Base-by-base conservation (phyloP, 23 tunicate genomes). In the Styela clava region DNA sequence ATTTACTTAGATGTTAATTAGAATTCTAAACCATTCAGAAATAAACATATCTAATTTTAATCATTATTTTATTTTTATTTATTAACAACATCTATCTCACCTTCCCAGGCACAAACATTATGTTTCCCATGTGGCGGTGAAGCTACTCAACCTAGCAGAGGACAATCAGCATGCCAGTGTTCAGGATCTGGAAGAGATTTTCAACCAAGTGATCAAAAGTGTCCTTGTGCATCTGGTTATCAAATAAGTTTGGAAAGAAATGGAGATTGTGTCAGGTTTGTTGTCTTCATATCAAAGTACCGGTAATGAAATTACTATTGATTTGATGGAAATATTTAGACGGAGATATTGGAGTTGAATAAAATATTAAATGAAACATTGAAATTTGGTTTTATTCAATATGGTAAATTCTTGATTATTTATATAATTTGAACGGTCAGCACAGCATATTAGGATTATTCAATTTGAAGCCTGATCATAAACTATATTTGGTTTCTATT, bases 211-310 rank as follows among this genome's bases (percentile, higher is more conserved):
- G 99, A 95, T 64, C 88, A 79, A 1, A 85, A 91, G 37, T 95
- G 99, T 90, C 95, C 95, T 16, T 95, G 99, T 77, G 95, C 95
- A 2, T 36, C 90, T 56, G 99, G 99, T 0, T 95, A 95, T 63
- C 85, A 81, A 51, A 61, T 72, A 3, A 88, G 85, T 61, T 33
- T 34, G 9, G 33, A 79, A n/a, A 74, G 95, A 52, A 89, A 95
- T 29, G 95, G 95, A 28, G 99, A 95, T 51, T 95, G 99, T 74
- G 91, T 95, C 71, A 81, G 68, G 99, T 86, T 69, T 24, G 37
- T 44, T 9, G 1, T 0, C 1, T 25, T 19, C 18, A 56, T 56
- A 56, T 56, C 20, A 56, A 18, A 18, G 63, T 18, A 56, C 18
- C 20, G 20, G 63, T 20, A 56, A 20, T 27, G 9, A 65, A 5